Base-by-base conservation (phyloP, 2,888 invertebrate species). In the Pinctada fucata region DNA sequence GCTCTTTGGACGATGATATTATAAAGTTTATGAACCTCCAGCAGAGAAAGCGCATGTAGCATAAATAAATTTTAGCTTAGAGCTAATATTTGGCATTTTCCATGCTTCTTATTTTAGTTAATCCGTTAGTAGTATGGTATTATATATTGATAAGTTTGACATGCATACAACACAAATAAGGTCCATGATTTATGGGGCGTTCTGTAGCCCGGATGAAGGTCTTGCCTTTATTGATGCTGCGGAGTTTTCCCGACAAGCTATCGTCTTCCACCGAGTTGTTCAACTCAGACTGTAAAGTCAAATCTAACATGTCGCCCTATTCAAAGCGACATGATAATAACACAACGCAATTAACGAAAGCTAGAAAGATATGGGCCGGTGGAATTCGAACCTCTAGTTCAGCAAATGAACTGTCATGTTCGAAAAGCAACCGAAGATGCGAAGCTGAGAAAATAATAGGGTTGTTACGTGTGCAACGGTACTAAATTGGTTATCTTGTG, bases 391-490 rank as follows among this genome's bases (percentile, higher is more conserved):
- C 73, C 73, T 58, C 63, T 73, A 69, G 65, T 73, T 72, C 65
- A 66, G 66, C 51, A 74, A 78, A 78, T 74, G 78, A 78, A 78
- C 78, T 78, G 78, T 73, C 78, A 77, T 13, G 72, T 77, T 66
- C 52, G 65, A 31, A 66, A 66, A 65, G 72, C 52, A 64, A 70
- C 65, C 66, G 65, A 64, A 66, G 72, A 65, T 52, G 50, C 51
- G 76, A 66, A 72, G 76, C 72, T 66, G 72, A 77, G 76, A 77
- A 77, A 77, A 77, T 77, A 51, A 77, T 77, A 77, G 67, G 76
- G 45, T 49, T 51, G 76, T 77, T 77, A 72, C 72, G 72, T 72
- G 66, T 52, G 51, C 51, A 63, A 8, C 10, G 10, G 58, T 52
- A 5, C 58, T 8, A 8, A 8, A 52, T 10, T 10, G 58, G 5